Base-by-base conservation (phyloP, 2,113 vertebrate genomes). In the Microtus pennsylvanicus region DNA sequence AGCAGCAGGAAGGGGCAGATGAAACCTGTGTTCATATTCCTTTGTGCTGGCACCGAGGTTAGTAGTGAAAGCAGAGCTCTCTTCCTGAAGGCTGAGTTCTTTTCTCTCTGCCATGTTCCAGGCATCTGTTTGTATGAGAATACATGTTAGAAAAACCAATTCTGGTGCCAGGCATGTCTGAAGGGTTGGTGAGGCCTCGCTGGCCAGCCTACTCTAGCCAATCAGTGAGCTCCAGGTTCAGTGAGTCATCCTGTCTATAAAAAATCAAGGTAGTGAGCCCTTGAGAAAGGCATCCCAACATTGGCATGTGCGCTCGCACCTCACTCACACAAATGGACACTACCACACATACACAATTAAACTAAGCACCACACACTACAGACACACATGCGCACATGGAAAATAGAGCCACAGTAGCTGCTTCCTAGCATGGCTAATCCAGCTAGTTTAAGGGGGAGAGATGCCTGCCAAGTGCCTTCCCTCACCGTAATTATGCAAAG, bases 1-100 rank as follows among this genome's bases (percentile, higher is more conserved):
- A 28, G 82, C 26, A 24, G 65, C 14, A 5, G 0, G 9, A 65
- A 47, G 7, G 33, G 67, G 65, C 0, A 1, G 2, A 7, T 1
- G 38, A 50, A 13, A 26, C 45, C 21, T 42, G 30, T 65, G 30
- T 21, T 58, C 35, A 22, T 58, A 47, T 47, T 65, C 22, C 38
- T 67, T 67, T 28, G 42, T 21, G 22, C 13, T 90, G 42, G 42
- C 52, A 52, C 52, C 3, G 3, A 52, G 52, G 52, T 52, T 3
- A 52, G 52, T 14, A 14, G 52, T 52, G 52, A 52, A 52, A 52
- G 52, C 52, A 52, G 52, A 14, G 52, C 52, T 52, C 52, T 52
- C 52, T 52, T 52, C 13, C 52, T 52, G 52, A 52, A 52, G 52
- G 52, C 52, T 52, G 52, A 52, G 52, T 16, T 52, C 52, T 14